These are phyloP conservation scores for Chaenodraco wilsoni DNA, from an alignment of 2,797 vertebrate genomes.

Conservation along the genomic window DNA sequence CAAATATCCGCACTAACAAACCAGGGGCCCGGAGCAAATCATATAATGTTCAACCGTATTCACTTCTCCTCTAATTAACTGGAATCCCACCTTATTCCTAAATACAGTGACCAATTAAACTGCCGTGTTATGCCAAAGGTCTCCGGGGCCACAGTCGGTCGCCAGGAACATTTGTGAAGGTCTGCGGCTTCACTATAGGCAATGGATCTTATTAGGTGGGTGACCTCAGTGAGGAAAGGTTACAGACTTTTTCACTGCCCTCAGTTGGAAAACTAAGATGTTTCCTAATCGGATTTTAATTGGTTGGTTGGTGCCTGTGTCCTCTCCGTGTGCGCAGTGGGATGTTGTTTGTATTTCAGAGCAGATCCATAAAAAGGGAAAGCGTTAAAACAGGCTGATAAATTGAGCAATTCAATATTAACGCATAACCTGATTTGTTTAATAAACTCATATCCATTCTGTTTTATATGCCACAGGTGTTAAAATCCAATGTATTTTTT, in stretches of 20 bases:
- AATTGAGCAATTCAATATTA: background rate
- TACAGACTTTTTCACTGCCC: constrained; percentile 81
- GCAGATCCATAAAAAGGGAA: constrained; percentile 14
- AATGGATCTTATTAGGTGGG: constrained; percentile 92
- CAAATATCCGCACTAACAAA: constrained; percentile 91
- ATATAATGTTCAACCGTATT: constrained; percentile 91
- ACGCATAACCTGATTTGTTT: background rate
- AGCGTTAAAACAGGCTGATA: background rate
- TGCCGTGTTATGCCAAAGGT: constrained; percentile 89
- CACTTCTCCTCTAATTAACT: constrained; percentile 97
- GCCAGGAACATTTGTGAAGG: constrained; percentile 90
- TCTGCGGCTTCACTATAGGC: constrained; percentile 85
- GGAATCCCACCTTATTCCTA: constrained; percentile 89
- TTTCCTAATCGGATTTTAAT: constrained; percentile 90
- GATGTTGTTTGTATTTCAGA: constrained; percentile 52
- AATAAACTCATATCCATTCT: too few species aligned
- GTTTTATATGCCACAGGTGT: constrained; percentile 40
- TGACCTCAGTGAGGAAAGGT: constrained; percentile 80
- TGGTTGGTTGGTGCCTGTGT: constrained; percentile 75
- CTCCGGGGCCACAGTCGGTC: constrained; percentile 85
- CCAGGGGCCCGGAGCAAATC: constrained; percentile 85
- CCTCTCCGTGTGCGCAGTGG: constrained; percentile 40
- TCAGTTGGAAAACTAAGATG: constrained; percentile 79
- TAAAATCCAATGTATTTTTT: background rate
- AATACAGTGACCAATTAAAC: constrained; percentile 94